Conservation (phyloP, 2,113 vertebrate genomes). For the Cyanistes caeruleus region DNA sequence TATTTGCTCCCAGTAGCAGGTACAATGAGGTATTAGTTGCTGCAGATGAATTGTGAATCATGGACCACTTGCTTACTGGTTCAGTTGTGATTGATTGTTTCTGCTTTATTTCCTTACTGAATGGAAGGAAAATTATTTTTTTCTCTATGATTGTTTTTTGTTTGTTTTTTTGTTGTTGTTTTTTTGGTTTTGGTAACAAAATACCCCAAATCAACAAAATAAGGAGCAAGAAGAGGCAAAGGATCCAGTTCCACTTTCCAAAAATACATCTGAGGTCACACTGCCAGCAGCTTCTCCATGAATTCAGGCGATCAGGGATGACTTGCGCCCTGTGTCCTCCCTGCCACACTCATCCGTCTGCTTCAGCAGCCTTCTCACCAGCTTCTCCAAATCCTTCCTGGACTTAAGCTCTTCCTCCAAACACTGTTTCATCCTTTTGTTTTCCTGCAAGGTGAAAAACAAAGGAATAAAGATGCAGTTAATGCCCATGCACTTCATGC, state of each 20-base stretch:
- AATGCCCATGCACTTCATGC: background rate
- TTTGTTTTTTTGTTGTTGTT: background rate
- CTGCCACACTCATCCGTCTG: constrained; percentile 90
- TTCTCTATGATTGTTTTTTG: background rate
- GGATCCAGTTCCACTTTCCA: constrained; percentile 20
- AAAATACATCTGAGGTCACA: constrained; percentile 51
- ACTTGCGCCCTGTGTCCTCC: constrained; percentile 84
- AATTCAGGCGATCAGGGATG: constrained; percentile 63
- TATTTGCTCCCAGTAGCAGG: constrained; percentile 45
- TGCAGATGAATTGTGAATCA: constrained; percentile 59
- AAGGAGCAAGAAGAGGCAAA: constrained; percentile 60
- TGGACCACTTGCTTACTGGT: constrained; percentile 30
- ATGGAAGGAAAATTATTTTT: background rate
- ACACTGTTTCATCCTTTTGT: constrained; percentile 95
- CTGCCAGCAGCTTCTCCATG: constrained; percentile 1
- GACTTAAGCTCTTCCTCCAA: constrained; percentile 97
- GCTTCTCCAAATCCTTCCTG: constrained; percentile 92
- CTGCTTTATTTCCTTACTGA: constrained; percentile 22
- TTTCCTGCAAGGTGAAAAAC: constrained; percentile 80
- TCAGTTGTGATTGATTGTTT: constrained; percentile 14
- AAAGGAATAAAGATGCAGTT: background rate
- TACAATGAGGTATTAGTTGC: constrained; percentile 58
- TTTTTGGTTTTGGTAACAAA: constrained; percentile 34
- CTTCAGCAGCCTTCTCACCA: constrained; percentile 90
- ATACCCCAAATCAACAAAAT: constrained; percentile 47